Percentiles rank a stretch among this genome's conserved stretches.
phyloP scores from a whole-genome alignment of 1,140 invertebrate genomes.

The Drosophila tropicalis region DNA sequence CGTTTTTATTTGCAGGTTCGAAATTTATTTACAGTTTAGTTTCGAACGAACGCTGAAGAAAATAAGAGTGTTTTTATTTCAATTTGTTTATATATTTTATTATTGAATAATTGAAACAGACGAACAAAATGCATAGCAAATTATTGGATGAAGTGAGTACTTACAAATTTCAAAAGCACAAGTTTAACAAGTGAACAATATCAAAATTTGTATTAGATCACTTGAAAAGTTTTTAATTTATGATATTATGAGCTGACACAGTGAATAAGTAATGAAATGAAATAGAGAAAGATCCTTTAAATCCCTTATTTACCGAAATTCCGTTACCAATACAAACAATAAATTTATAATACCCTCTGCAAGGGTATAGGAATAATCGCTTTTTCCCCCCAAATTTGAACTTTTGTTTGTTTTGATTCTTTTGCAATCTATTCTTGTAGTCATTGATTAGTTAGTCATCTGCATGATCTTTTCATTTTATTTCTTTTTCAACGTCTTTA shows the following conservation, averaged over 20 bases:
- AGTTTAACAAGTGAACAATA: conserved; percentile 1
- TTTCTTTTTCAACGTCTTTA: not conserved
- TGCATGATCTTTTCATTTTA: conserved; percentile 1
- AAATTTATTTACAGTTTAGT: conserved; percentile 9
- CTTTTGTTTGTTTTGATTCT: conserved; percentile 3
- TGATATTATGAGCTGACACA: no score
- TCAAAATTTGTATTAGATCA: not conserved
- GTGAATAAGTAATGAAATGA: no score
- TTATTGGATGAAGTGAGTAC: conserved; percentile 77
- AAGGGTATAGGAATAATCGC: not conserved
- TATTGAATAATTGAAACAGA: conserved; percentile 41
- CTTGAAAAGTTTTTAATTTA: no score
- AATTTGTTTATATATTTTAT: conserved; percentile 2
- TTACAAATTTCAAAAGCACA: not conserved
- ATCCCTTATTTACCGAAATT: no score
- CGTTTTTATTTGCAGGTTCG: conserved; percentile 10
- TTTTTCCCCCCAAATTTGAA: not conserved
- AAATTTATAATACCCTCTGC: not conserved
- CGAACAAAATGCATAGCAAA: conserved; percentile 75
- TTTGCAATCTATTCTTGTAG: not conserved
- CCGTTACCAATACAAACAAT: no score
- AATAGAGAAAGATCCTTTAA: no score
- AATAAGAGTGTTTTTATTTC: conserved; percentile 15
- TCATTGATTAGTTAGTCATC: conserved; percentile 5
- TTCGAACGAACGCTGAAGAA: conserved; percentile 22